A percentile compares a stretch with the other conserved stretches of the same genome.
These are phyloP conservation scores for Ericerus pela DNA, from an alignment of 1,140 invertebrate genomes.

Conservation along the genomic window DNA sequence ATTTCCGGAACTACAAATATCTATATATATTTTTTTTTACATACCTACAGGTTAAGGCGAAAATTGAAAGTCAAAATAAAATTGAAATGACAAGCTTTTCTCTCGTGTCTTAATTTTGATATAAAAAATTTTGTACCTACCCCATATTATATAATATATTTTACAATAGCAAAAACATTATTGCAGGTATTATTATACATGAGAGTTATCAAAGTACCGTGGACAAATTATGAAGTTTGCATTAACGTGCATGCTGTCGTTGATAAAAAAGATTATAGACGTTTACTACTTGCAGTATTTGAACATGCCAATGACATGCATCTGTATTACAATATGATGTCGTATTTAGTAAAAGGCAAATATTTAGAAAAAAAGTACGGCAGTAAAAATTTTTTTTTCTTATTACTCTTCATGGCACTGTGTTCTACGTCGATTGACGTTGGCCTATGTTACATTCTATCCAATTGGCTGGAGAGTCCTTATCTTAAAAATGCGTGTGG, in stretches of 20 bases:
- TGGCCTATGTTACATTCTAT: conserved; percentile 29
- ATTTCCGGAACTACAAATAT: too few relatives aligned
- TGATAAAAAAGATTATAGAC: conserved; percentile 37
- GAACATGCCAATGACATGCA: conserved; percentile 57
- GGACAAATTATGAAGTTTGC: conserved; percentile 41
- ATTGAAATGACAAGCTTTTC: too few relatives aligned
- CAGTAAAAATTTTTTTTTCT: conserved; percentile 39
- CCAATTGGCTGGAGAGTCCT: conserved; percentile 21
- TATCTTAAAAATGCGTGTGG: conserved; percentile 40
- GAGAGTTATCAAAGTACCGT: conserved; percentile 37
- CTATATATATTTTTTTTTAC: too few relatives aligned
- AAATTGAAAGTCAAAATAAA: too few relatives aligned
- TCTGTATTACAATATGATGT: conserved; percentile 59
- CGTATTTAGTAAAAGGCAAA: conserved; percentile 46
- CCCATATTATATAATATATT: background rate
- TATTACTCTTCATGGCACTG: conserved; percentile 38
- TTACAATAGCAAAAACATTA: too few relatives aligned
- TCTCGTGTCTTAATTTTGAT: too few relatives aligned
- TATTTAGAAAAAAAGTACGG: conserved; percentile 41
- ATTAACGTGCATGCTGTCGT: conserved; percentile 41
- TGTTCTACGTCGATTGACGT: conserved; percentile 40
- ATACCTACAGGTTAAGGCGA: too few relatives aligned
- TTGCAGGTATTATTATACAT: conserved; percentile 35
- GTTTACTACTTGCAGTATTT: conserved; percentile 43
- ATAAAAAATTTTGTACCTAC: too few relatives aligned